A percentile compares a stretch with the other conserved stretches of the same genome.
These are phyloP conservation scores for Sebastes oblongus DNA, from an alignment of 2,797 vertebrate species.

Conservation along the genomic window DNA sequence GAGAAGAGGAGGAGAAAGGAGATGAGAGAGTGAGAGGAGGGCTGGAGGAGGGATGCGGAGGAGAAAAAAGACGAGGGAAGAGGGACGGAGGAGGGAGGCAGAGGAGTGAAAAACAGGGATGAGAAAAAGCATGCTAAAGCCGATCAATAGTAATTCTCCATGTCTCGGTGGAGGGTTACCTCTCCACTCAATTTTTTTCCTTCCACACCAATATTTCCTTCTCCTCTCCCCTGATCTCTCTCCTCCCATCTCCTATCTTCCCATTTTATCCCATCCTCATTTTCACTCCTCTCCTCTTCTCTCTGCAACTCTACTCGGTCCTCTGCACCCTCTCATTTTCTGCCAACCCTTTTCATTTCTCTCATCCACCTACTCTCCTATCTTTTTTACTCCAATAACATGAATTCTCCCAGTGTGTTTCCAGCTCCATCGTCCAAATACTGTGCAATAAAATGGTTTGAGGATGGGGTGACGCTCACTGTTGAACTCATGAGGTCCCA, in stretches of 20 bases:
- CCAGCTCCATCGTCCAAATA: slow-evolving; percentile 13
- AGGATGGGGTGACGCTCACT: background rate
- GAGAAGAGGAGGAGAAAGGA: slow-evolving; percentile 1
- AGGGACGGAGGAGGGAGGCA: background rate
- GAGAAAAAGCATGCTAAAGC: slow-evolving; percentile 32
- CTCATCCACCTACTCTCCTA: slow-evolving; percentile 27
- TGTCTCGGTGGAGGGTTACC: slow-evolving; percentile 32
- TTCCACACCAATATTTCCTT: slow-evolving; percentile 34
- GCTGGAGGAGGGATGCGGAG: slow-evolving; percentile 1
- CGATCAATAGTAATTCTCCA: slow-evolving; percentile 66
- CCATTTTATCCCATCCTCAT: slow-evolving; percentile 39
- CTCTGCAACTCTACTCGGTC: slow-evolving; percentile 8
- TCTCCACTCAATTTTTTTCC: slow-evolving; percentile 12
- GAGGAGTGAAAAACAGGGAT: slow-evolving; percentile 23
- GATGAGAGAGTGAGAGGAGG: slow-evolving; percentile 8
- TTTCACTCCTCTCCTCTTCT: slow-evolving; percentile 20
- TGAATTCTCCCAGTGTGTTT: slow-evolving; percentile 23
- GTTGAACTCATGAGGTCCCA: slow-evolving; percentile 29
- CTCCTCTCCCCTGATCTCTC: slow-evolving; percentile 32
- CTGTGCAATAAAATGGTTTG: slow-evolving; percentile 9
- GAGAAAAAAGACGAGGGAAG: background rate
- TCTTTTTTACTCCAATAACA: background rate
- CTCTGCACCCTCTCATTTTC: slow-evolving; percentile 50
- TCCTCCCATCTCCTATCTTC: slow-evolving; percentile 11
- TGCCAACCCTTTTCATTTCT: slow-evolving; percentile 39